A percentile compares a stretch with the other conserved stretches of the same genome.
Evolutionary conservation across 2,113 vertebrate genomes (phyloP).

Genomic region (Phoenicopterus ruber): DNA sequence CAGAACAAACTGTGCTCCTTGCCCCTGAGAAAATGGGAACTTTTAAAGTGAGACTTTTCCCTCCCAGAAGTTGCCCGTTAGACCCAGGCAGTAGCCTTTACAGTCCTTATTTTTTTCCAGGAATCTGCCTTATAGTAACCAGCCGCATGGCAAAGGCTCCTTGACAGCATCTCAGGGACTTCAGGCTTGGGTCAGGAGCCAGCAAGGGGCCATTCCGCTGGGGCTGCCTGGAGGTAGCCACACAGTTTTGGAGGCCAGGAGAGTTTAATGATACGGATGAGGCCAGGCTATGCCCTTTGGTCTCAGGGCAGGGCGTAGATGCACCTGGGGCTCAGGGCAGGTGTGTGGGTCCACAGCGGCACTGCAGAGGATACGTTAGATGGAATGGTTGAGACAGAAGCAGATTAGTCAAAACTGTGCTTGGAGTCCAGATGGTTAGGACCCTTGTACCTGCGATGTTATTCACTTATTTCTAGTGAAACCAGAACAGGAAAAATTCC

Average conservation of each 20-base stretch:
- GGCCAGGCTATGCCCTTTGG: background rate
- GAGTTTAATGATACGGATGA: background rate
- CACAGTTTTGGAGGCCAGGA: background rate
- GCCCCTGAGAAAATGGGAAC: background rate
- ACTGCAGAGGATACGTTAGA: background rate
- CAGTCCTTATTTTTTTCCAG: background rate
- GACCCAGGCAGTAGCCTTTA: background rate
- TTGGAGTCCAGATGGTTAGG: background rate
- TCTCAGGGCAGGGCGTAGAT: background rate
- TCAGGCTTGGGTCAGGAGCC: background rate
- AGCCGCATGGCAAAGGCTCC: background rate
- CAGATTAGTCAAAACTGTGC: background rate
- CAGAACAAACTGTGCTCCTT: constrained; percentile 13
- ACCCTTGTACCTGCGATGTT: background rate
- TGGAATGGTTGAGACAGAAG: background rate
- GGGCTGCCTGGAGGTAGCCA: background rate
- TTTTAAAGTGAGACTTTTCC: background rate
- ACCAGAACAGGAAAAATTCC: background rate
- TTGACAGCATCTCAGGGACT: background rate
- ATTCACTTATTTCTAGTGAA: background rate
- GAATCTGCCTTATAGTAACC: background rate
- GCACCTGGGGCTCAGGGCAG: accelerated
- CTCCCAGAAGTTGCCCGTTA: background rate
- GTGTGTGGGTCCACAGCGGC: background rate
- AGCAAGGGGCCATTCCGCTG: background rate